These are phyloP conservation scores for Julus scandinavius DNA, from an alignment of 2,888 invertebrate species.

Conservation along the genomic window DNA sequence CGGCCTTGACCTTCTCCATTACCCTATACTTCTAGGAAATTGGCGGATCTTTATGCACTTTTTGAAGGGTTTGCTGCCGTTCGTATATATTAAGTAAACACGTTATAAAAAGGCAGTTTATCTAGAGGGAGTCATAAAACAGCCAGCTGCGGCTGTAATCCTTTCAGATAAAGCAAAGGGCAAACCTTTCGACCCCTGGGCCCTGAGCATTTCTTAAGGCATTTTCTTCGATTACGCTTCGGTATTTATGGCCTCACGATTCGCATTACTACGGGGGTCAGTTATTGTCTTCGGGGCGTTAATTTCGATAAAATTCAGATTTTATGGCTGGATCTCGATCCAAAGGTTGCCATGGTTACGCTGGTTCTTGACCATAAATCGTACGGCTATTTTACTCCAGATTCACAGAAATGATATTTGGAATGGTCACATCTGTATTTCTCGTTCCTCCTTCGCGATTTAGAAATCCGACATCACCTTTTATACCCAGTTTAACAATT, in stretches of 20 bases:
- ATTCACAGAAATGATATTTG: too few species aligned
- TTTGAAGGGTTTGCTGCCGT: too few species aligned
- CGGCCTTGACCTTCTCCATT: too few species aligned
- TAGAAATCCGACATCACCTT: too few species aligned
- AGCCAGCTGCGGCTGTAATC: not conserved
- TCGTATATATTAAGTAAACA: not conserved
- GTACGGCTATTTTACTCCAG: not conserved
- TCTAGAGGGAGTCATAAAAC: not conserved
- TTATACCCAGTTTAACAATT: too few species aligned
- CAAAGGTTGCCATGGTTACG: not conserved
- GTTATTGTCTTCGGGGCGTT: constrained; percentile 35
- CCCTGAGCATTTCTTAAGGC: not conserved
- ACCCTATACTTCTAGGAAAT: too few species aligned
- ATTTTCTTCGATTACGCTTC: not conserved
- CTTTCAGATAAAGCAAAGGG: not conserved
- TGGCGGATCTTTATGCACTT: too few species aligned
- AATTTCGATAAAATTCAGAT: constrained; percentile 34
- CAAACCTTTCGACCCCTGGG: not conserved
- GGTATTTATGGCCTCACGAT: not conserved
- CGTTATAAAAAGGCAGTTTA: constrained; percentile 15
- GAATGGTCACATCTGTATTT: not conserved
- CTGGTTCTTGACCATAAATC: not conserved
- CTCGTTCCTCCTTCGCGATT: not conserved
- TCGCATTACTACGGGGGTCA: not conserved
- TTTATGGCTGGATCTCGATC: not conserved